These are phyloP conservation scores for Chrysemys picta DNA, from an alignment of 2,113 vertebrate genomes.

Conservation along the genomic window DNA sequence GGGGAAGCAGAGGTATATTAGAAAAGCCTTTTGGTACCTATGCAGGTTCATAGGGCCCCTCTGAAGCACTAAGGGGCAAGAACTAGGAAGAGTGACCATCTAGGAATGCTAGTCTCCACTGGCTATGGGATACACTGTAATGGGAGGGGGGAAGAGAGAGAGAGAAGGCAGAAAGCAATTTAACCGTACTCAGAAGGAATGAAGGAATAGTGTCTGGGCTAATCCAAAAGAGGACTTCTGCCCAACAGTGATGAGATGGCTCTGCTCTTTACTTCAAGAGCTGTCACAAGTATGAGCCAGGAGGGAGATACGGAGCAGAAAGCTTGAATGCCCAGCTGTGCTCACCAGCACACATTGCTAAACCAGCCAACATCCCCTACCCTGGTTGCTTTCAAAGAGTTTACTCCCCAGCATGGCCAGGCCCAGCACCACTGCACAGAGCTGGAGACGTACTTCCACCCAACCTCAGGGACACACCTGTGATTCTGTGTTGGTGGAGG, in stretches of 20 bases:
- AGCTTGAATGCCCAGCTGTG: neutral
- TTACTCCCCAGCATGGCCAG: fast-evolving
- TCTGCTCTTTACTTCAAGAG: neutral
- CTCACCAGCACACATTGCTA: neutral
- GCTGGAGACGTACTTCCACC: neutral
- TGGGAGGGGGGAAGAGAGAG: too few species aligned
- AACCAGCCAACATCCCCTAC: neutral
- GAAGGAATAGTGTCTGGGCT: neutral
- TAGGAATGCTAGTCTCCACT: neutral
- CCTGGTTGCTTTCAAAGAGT: neutral
- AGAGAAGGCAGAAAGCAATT: neutral
- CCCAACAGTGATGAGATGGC: neutral
- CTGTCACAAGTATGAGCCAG: neutral
- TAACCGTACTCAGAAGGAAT: neutral
- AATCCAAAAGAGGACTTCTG: neutral
- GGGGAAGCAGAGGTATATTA: neutral
- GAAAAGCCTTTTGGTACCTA: neutral
- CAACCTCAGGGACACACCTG: too few species aligned
- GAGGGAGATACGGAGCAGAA: neutral
- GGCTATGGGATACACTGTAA: neutral
- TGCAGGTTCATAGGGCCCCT: neutral
- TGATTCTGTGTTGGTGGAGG: neutral
- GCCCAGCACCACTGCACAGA: neutral
- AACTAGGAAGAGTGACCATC: neutral
- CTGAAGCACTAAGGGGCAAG: neutral